Evolutionary conservation across 2,113 vertebrate genomes (phyloP).

Genomic region (Miniopterus natalensis): DNA sequence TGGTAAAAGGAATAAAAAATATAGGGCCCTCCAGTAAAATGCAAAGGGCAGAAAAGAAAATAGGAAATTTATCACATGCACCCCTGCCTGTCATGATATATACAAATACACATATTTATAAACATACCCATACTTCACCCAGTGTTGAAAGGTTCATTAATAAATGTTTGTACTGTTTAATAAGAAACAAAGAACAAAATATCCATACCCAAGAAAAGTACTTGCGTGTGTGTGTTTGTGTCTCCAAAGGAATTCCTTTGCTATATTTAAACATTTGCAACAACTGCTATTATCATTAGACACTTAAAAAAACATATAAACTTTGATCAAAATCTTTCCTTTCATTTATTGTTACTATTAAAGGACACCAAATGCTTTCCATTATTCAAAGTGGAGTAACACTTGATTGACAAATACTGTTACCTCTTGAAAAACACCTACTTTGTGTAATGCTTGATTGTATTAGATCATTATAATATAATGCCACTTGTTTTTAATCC

Average conservation of each 20-base stretch:
- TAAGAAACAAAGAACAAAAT: not conserved
- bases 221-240: not conserved
- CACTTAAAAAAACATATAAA: not conserved
- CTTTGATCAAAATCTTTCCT: slow-evolving; percentile 7
- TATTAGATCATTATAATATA: not conserved
- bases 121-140: not conserved
- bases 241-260: not conserved
- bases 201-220: not conserved
- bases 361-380: not conserved
- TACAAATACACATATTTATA: not conserved
- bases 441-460: slow-evolving; percentile 2
- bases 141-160: not conserved
- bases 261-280: slow-evolving; percentile 37
- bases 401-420: slow-evolving; percentile 13
- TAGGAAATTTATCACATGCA: not conserved
- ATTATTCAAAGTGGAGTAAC: slow-evolving; percentile 22
- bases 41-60: slow-evolving; percentile 10
- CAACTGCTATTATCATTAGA: not conserved
- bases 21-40: not conserved
- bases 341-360: not conserved
- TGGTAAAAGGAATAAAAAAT: not conserved
- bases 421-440: not conserved
- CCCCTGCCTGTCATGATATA: not conserved
- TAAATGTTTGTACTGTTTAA: slow-evolving; percentile 7
- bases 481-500: slow-evolving; percentile 33